Evolutionary conservation across 2,797 vertebrate genomes (phyloP).

Genomic region (Galagoides demidoff): DNA sequence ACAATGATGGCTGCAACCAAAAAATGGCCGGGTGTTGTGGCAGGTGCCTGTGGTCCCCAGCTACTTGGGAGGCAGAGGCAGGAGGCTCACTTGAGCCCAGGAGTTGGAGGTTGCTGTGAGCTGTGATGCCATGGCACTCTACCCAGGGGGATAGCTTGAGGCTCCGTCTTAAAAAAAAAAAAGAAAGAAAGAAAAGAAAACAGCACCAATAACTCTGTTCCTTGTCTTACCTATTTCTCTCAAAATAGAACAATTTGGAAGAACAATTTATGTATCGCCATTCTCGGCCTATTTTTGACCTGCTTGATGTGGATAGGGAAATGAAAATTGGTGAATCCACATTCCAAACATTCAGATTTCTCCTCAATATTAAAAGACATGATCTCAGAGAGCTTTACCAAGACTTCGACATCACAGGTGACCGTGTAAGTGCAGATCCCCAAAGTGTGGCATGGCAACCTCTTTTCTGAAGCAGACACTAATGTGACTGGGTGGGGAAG

Average conservation of each 20-base stretch:
- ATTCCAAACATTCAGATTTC: conserved; percentile 80
- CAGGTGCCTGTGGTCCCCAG: too few relatives aligned
- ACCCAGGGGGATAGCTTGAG: too few relatives aligned
- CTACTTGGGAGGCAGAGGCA: too few relatives aligned
- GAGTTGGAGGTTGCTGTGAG: too few relatives aligned
- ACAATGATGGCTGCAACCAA: too few relatives aligned
- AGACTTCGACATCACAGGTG: conserved; percentile 77
- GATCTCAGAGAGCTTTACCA: conserved; percentile 78
- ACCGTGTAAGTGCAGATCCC: conserved; percentile 73
- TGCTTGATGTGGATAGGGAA: conserved; percentile 73
- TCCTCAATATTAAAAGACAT: conserved; percentile 83
- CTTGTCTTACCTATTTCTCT: background rate
- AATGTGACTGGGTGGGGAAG: background rate
- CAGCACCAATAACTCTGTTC: background rate
- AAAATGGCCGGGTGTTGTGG: too few relatives aligned
- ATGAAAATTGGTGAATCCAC: conserved; percentile 9
- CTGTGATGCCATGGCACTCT: too few relatives aligned
- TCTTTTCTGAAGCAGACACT: background rate
- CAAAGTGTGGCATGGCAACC: background rate
- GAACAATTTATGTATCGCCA: conserved; percentile 81
- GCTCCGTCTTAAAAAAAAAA: too few relatives aligned
- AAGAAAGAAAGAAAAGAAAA: background rate
- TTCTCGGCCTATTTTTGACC: conserved; percentile 76
- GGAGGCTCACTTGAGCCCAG: too few relatives aligned
- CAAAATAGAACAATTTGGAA: conserved; percentile 74